Conservation (phyloP, 2,888 invertebrate species). For the Chrysodeixis includens region DNA sequence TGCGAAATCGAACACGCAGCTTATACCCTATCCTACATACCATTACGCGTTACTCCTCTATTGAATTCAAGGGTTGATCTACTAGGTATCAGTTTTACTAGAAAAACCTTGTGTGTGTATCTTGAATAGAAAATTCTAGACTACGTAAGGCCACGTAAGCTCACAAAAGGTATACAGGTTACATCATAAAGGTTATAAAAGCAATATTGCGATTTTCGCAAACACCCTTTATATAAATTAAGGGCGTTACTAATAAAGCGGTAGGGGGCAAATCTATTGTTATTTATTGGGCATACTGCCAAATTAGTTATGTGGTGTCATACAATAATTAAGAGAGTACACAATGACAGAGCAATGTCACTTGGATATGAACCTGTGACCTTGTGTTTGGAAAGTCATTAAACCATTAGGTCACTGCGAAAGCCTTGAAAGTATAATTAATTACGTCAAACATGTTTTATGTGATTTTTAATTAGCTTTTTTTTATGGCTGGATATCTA, state of each 20-base stretch:
- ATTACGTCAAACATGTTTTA: background rate
- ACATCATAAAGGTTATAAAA: background rate
- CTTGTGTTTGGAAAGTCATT: background rate
- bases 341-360: constrained; percentile 2
- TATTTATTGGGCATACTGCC: background rate
- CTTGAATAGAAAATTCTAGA: no score
- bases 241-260: background rate
- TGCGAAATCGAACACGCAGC: no score
- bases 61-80: no score
- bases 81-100: no score
- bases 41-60: no score
- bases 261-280: constrained; percentile 3
- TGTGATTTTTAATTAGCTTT: background rate
- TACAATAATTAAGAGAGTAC: background rate
- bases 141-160: no score
- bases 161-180: background rate
- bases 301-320: constrained; percentile 4
- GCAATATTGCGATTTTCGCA: background rate
- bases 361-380: background rate
- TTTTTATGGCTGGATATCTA: no score
- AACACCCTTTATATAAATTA: background rate
- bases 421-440: background rate
- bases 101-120: no score
- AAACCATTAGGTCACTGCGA: background rate
- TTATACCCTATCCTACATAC: no score